phyloP scores from a whole-genome alignment of 1,140 invertebrate genomes.

The Penaeus japonicus region DNA sequence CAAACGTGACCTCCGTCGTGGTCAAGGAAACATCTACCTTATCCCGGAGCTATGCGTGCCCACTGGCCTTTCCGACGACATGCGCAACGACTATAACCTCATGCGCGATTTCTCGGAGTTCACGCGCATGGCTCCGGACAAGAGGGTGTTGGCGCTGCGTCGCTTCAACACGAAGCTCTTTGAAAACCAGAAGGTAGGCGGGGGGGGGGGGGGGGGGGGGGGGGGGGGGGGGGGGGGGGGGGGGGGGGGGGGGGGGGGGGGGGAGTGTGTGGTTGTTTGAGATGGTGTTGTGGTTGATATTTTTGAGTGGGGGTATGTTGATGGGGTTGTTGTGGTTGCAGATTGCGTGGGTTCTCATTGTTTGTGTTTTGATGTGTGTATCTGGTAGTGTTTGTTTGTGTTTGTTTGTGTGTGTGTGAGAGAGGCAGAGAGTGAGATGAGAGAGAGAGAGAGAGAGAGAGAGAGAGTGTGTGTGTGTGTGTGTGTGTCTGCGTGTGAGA shows the following conservation, averaged over 20 bases:
- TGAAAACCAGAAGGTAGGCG: constrained; percentile 9
- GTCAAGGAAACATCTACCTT: constrained; percentile 59
- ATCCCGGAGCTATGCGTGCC: constrained; percentile 64
- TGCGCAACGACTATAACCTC: constrained; percentile 61
- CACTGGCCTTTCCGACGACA: constrained; percentile 63
- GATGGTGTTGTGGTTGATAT: background rate
- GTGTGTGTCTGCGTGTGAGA: too few relatives aligned
- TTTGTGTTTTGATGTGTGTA: too few relatives aligned
- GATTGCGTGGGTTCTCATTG: too few relatives aligned
- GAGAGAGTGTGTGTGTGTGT: too few relatives aligned
- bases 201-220: background rate
- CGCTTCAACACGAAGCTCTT: constrained; percentile 53
- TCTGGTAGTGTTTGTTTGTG: too few relatives aligned
- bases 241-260: background rate
- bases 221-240: background rate
- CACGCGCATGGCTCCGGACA: constrained; percentile 65
- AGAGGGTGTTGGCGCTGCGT: constrained; percentile 59
- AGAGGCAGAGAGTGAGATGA: background rate
- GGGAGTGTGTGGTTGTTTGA: background rate
- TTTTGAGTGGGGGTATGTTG: background rate
- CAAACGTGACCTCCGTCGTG: constrained; percentile 59
- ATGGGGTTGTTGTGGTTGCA: too few relatives aligned
- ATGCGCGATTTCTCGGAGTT: constrained; percentile 61
- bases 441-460: too few relatives aligned
- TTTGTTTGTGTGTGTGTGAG: background rate